Evolutionary conservation across 1,140 invertebrate species (phyloP), one percentile per base, ranked within the genome.

Genomic region (Penaeus vannamei): DNA sequence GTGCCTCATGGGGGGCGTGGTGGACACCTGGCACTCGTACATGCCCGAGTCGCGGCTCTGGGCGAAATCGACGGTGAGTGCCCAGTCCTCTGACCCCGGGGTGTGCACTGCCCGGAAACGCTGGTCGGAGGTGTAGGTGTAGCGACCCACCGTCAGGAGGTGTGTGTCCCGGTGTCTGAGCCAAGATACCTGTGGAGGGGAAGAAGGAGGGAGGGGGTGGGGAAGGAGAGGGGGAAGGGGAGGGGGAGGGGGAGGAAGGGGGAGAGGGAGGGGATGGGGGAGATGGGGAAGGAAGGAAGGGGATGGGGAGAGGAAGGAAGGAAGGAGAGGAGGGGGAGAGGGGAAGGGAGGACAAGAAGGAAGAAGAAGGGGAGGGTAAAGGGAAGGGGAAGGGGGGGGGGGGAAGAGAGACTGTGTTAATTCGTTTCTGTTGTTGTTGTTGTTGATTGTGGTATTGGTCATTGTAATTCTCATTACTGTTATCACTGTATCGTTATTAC

Each of bases 1-100:
- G 79, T 89, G 90, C 29, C 85, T 82, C 66, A 89, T 91, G 61
- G 90, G 97, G 19, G 97, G 96, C 92, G 97, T 96, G 0, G 96
- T 97, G 90, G 96, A 97, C 19, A 97, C 96, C 94, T 97, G 97
- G 92, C 97, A 97, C 92, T 97, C 97, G 92, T 97, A 97, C 12
- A 95, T 95, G 19, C 95, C 95, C 42, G 94, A 94, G 93, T 97
- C 97, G 20, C 96, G 93, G 0, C 96, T 95, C 92, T 97, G 96
- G 1, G 96, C 95, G 96, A 97, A 98, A 93, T 98, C 97, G 92
- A 97, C 95, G 91, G 96, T 95, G 85, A 98, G 92, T 42, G 96
- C 96, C 97, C 97, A 98, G 92, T 97, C 96, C 92, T 97, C 96
- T n/a, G 96, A 96, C 14, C 96, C 96, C 91, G 97, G 96, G 26